phyloP scores from a whole-genome alignment of 92 coral and sea anemone genomes.

The Umimayanthus kanabou region DNA sequence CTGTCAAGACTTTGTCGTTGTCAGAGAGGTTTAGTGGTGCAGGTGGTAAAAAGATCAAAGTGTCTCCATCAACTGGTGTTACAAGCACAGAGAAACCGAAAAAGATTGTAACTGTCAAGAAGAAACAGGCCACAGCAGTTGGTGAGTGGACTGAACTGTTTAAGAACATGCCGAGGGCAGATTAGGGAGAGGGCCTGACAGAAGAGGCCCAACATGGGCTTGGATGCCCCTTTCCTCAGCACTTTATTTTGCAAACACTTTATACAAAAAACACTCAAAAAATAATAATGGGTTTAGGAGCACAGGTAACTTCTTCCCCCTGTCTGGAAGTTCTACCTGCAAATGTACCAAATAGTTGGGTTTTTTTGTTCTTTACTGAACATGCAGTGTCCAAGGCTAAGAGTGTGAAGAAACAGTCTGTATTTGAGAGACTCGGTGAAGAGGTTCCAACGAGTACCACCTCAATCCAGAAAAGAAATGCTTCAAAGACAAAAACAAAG shows the following conservation, averaged over 20 bases:
- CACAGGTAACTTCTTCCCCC: too few species aligned
- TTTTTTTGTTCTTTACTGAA: not conserved
- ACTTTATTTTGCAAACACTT: too few species aligned
- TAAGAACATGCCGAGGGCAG: too few species aligned
- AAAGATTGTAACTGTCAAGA: slow-evolving; percentile 45
- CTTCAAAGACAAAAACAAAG: not conserved
- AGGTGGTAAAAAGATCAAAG: slow-evolving; percentile 41
- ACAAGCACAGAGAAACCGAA: slow-evolving; percentile 48
- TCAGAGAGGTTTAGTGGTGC: slow-evolving; percentile 64
- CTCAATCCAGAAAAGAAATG: not conserved
- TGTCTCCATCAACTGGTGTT: slow-evolving; percentile 18
- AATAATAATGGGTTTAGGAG: too few species aligned
- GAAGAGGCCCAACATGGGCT: too few species aligned
- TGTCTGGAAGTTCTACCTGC: too few species aligned
- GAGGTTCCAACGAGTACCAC: slow-evolving; percentile 56
- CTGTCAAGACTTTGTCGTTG: slow-evolving; percentile 37
- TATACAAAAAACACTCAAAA: too few species aligned
- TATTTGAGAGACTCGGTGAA: slow-evolving; percentile 94
- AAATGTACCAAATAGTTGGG: not conserved
- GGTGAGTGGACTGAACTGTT: not conserved
- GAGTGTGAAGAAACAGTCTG: slow-evolving; percentile 73
- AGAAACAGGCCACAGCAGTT: slow-evolving; percentile 54
- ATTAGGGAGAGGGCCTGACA: too few species aligned
- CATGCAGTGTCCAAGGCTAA: slow-evolving; percentile 59
- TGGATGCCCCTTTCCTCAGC: too few species aligned